phyloP scores from a whole-genome alignment of 1,140 invertebrate species.

The Ceratitis capitata region DNA sequence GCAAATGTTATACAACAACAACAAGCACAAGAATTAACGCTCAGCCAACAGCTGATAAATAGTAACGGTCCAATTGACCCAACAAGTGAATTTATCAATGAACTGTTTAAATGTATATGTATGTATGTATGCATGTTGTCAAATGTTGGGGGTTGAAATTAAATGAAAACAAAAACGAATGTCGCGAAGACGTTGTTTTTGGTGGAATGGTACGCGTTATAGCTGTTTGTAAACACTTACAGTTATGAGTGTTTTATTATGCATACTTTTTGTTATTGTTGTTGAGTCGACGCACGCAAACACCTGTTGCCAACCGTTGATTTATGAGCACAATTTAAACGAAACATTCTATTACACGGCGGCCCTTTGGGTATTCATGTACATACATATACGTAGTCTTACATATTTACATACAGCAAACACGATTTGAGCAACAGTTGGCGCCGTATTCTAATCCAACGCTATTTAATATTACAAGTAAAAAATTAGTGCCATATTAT shows the following conservation, averaged over 20 bases:
- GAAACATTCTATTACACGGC: not conserved
- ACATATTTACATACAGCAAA: not conserved
- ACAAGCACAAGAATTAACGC: too few species aligned
- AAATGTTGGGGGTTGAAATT: not conserved
- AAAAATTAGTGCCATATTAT: too few species aligned
- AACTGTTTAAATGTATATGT: not conserved
- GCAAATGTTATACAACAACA: constrained; percentile 48
- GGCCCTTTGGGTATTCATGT: not conserved
- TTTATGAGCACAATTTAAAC: constrained; percentile 7
- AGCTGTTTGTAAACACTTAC: not conserved
- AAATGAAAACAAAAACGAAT: not conserved
- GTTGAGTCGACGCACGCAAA: constrained; percentile 50
- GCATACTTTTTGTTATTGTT: not conserved
- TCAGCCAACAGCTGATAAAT: constrained; percentile 19
- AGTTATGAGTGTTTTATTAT: not conserved
- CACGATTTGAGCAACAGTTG: not conserved
- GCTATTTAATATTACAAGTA: too few species aligned
- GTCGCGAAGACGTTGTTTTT: not conserved
- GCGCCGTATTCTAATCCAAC: not conserved
- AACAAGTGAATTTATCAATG: not conserved
- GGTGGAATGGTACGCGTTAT: not conserved
- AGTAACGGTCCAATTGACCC: not conserved
- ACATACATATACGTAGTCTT: not conserved
- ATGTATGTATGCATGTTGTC: not conserved
- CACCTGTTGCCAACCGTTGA: constrained; percentile 54